These are phyloP conservation scores for Kryphioiulus occultus DNA, from an alignment of 2,888 invertebrate species.

Conservation along the genomic window DNA sequence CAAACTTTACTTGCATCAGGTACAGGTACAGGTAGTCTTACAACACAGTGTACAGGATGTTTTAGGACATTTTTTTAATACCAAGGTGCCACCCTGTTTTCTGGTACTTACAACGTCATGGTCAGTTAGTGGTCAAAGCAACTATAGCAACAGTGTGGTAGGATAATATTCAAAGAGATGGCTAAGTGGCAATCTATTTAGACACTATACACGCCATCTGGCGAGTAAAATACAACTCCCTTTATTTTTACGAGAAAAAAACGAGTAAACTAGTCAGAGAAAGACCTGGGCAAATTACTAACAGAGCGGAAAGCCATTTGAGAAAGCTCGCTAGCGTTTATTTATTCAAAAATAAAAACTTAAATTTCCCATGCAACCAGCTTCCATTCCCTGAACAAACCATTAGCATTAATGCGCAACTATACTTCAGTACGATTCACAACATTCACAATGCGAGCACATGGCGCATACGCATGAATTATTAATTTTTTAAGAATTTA, in stretches of 20 bases:
- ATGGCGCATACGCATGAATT: neutral
- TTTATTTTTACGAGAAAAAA: neutral
- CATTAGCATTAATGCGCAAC: neutral
- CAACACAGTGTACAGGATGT: too few species aligned
- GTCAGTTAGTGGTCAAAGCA: too few species aligned
- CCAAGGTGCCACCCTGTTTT: too few species aligned
- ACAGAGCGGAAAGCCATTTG: neutral
- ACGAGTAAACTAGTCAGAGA: neutral
- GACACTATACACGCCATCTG: too few species aligned
- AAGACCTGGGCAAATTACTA: neutral
- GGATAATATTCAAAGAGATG: too few species aligned
- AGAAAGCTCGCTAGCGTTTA: neutral
- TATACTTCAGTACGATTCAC: neutral
- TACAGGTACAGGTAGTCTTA: too few species aligned
- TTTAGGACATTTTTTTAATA: too few species aligned
- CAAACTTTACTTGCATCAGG: too few species aligned
- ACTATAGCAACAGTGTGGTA: too few species aligned
- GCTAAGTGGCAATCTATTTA: too few species aligned
- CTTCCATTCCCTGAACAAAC: slow-evolving; percentile 5
- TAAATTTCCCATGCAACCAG: neutral
- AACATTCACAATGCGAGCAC: neutral
- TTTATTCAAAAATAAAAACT: neutral
- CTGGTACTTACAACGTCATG: too few species aligned
- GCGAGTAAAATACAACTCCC: too few species aligned
- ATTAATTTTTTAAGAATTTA: neutral